Conservation (phyloP, 1,140 invertebrate genomes). For the Callitettix versicolor region DNA sequence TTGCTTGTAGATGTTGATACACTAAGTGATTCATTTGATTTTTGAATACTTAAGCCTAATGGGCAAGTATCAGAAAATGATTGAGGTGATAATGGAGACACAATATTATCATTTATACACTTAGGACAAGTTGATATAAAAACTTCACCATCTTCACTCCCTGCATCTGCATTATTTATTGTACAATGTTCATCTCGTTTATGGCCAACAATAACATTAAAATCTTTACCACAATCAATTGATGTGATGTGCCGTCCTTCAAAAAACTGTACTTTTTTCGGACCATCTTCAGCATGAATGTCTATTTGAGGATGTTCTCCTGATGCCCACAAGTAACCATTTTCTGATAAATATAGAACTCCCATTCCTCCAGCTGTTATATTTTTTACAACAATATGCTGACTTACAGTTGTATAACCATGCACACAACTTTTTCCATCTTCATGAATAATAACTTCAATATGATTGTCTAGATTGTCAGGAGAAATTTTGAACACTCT, state of each 20-base stretch:
- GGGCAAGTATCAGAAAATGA: slow-evolving; percentile 39
- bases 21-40: slow-evolving; percentile 41
- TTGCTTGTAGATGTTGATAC: slow-evolving; percentile 37
- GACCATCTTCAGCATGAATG: slow-evolving; percentile 40
- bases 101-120: slow-evolving; percentile 31
- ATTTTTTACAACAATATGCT: slow-evolving; percentile 46
- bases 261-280: slow-evolving; percentile 56
- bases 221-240: slow-evolving; percentile 47
- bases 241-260: slow-evolving; percentile 50
- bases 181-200: slow-evolving; percentile 41
- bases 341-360: slow-evolving; percentile 51
- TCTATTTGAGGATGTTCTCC: slow-evolving; percentile 59
- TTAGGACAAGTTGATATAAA: slow-evolving; percentile 53
- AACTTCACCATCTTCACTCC: slow-evolving; percentile 42
- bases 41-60: slow-evolving; percentile 32
- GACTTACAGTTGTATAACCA: slow-evolving; percentile 48
- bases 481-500: slow-evolving; percentile 45
- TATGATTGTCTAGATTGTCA: slow-evolving; percentile 38
- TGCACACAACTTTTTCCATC: slow-evolving; percentile 49
- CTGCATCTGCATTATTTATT: slow-evolving; percentile 44
- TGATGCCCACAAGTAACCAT: slow-evolving; percentile 60
- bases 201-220: slow-evolving; percentile 53
- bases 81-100: slow-evolving; percentile 32
- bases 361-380: slow-evolving; percentile 30
- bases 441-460: slow-evolving; percentile 50